Evolutionary conservation across 2,797 vertebrate genomes (phyloP), one percentile per base, ranked within the genome.

Genomic region (Gymnothorax reevesii): DNA sequence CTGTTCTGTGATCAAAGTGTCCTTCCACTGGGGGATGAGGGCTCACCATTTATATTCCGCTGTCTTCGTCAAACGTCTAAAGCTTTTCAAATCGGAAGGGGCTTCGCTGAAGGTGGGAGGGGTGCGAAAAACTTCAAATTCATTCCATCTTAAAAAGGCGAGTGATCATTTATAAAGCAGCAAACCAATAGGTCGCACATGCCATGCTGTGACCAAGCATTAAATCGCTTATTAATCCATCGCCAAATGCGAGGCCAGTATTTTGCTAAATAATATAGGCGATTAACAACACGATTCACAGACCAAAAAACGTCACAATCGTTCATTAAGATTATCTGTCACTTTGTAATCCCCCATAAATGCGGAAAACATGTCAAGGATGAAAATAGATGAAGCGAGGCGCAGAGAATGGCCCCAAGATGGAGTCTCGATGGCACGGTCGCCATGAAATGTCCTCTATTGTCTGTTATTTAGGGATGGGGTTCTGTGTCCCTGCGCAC

Each of bases 381-480:
- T 33, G 73, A 77, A 54, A 57, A 8, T 5, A 33, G 2, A 33
- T 59, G 64, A 83, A 4, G 33, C 15, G 22, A 3, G 20, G 54
- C 33, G 54, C 7, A 25, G 66, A 75, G 82, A 12, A n/a, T 54
- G 5, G 52, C n/a, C 20, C 55, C 25, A 25, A 60, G 59, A 64
- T 83, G 42, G 69, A 25, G 64, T 69, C 64, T 55, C 20, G 20
- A 54, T 49, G 69, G 20, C 42, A 42, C 62, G 49, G 83, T 55
- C 86, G 83, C 84, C 84, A 83, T 89, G 83, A 85, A 83, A 77
- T 49, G 0, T 42, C 13, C 62, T 27, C 69, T 71, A 20, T 85
- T 83, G 86, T 87, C 86, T 84, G 85, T 89, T 83, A 86, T 88
- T 86, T 90, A 73, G 87, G 88, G 87, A 87, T n/a, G 64, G 83